Evolutionary conservation across 1,140 invertebrate species (phyloP).

Genomic region (Copidosoma floridanum): DNA sequence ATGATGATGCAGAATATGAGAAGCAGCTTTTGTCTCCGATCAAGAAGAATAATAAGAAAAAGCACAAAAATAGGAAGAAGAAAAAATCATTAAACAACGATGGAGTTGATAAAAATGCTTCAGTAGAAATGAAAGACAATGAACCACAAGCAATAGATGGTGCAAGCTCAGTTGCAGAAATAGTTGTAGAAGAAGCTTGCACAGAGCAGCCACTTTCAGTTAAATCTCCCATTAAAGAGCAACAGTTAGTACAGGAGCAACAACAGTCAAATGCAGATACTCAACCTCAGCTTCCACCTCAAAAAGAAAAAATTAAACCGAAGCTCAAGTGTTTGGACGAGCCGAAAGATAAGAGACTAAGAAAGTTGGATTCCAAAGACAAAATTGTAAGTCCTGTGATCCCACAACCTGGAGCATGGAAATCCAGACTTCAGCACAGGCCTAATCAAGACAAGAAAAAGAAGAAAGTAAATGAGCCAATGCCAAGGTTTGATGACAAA

Average conservation of each 20-base stretch:
- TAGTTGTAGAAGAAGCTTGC: constrained; percentile 29
- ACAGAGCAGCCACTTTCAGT: constrained; percentile 22
- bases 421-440: constrained; percentile 50
- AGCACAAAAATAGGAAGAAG: constrained; percentile 57
- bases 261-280: constrained; percentile 44
- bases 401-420: constrained; percentile 82
- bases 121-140: no score
- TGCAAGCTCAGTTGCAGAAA: constrained; percentile 18
- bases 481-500: constrained; percentile 71
- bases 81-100: constrained; percentile 58
- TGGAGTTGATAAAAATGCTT: no score
- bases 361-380: constrained; percentile 71
- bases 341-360: constrained; percentile 58
- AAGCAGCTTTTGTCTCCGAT: constrained; percentile 68
- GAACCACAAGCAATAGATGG: constrained; percentile 39
- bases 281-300: no score
- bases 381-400: constrained; percentile 92
- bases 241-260: constrained; percentile 18
- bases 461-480: constrained; percentile 43
- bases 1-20: constrained; percentile 79
- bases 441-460: constrained; percentile 50
- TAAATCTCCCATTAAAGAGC: constrained; percentile 6
- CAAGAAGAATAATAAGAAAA: constrained; percentile 62
- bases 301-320: constrained; percentile 50
- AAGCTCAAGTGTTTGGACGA: constrained; percentile 51